Conservation (phyloP, 2,888 invertebrate genomes). For the Platycheirus albimanus region DNA sequence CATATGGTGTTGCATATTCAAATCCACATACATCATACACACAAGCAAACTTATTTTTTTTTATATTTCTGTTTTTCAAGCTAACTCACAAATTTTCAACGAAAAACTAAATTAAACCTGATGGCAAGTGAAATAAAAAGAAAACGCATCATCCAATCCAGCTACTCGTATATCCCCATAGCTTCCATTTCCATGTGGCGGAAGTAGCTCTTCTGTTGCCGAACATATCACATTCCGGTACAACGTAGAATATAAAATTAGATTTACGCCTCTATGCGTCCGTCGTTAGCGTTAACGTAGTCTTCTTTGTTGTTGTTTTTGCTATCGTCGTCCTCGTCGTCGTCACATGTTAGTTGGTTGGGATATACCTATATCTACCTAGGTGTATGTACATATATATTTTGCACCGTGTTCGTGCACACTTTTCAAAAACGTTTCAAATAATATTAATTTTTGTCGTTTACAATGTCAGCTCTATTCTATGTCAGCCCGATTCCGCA, state of each 20-base stretch:
- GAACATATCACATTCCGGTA: slow-evolving; percentile 64
- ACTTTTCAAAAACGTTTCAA: slow-evolving; percentile 59
- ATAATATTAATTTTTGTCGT: slow-evolving; percentile 72
- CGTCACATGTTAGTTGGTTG: background rate
- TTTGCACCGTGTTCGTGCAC: background rate
- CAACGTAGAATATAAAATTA: slow-evolving; percentile 65
- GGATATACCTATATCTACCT: too few species aligned
- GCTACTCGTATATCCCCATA: too few species aligned
- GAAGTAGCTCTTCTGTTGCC: slow-evolving; percentile 63
- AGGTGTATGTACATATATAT: background rate
- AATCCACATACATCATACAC: too few species aligned
- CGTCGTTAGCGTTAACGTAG: too few species aligned
- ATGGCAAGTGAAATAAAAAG: background rate
- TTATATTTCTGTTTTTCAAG: slow-evolving; percentile 18
- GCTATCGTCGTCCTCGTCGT: too few species aligned
- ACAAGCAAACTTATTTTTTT: background rate
- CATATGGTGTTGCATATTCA: slow-evolving; percentile 60
- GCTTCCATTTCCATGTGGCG: slow-evolving; percentile 40
- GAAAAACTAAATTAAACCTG: slow-evolving; percentile 33
- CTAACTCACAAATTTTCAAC: slow-evolving; percentile 18
- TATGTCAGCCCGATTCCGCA: slow-evolving; percentile 36
- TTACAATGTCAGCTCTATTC: slow-evolving; percentile 64
- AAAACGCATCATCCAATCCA: background rate
- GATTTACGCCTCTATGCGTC: slow-evolving; percentile 62
- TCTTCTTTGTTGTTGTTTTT: too few species aligned